These are phyloP conservation scores for Liodrosophila aerea DNA, from an alignment of 2,888 invertebrate genomes.

Conservation along the genomic window DNA sequence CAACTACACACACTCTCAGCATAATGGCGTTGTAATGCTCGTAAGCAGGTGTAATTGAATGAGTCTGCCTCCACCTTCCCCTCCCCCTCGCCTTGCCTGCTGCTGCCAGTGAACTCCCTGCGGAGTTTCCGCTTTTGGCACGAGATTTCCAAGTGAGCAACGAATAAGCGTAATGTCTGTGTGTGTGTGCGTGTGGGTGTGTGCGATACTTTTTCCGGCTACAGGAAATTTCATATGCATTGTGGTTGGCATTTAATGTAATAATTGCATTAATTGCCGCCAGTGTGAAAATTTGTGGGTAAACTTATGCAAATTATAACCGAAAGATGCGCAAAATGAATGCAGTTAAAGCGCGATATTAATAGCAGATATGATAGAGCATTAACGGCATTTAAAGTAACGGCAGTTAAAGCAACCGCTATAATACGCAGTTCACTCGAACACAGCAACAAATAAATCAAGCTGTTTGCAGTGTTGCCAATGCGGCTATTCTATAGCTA, in stretches of 20 bases:
- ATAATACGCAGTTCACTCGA: too few species aligned
- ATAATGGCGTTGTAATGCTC: slow-evolving; percentile 60
- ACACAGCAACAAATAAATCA: too few species aligned
- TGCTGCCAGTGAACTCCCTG: slow-evolving; percentile 25
- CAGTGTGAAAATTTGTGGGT: slow-evolving; percentile 28
- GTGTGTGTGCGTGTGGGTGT: slow-evolving; percentile 13
- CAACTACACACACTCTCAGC: slow-evolving; percentile 15
- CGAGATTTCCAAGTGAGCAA: slow-evolving; percentile 49
- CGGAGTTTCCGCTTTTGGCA: slow-evolving; percentile 57
- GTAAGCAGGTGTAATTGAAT: slow-evolving; percentile 76
- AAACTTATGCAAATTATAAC: neutral
- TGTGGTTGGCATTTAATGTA: slow-evolving; percentile 64
- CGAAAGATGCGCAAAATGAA: neutral
- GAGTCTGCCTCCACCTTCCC: too few species aligned
- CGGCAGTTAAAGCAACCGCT: too few species aligned
- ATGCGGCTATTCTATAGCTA: too few species aligned
- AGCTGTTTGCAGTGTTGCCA: too few species aligned
- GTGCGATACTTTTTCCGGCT: slow-evolving; percentile 31
- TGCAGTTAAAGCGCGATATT: neutral
- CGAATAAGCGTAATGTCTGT: slow-evolving; percentile 1
- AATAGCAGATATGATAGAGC: neutral
- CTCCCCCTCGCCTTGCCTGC: neutral
- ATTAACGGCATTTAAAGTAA: too few species aligned
- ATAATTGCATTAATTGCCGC: slow-evolving; percentile 71
- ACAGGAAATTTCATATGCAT: slow-evolving; percentile 62